These are phyloP conservation scores for Dasyprocta punctata DNA, from an alignment of 2,113 vertebrate species.

Conservation along the genomic window DNA sequence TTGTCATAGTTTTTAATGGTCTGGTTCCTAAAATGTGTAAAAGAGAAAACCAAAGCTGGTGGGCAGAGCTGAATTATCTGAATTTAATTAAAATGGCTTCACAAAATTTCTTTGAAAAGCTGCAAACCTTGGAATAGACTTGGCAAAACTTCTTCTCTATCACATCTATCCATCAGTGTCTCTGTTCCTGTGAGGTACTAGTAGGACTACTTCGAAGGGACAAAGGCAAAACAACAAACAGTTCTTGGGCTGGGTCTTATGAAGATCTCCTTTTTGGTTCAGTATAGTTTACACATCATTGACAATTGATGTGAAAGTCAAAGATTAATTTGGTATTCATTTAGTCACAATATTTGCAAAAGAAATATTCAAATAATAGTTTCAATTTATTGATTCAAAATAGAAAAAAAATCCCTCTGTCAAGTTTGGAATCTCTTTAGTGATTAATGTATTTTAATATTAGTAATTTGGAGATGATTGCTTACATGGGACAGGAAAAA, in stretches of 20 bases:
- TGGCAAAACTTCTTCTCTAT: background rate
- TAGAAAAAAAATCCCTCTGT: background rate
- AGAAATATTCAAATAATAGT: background rate
- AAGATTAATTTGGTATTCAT: background rate
- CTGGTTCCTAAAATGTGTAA: background rate
- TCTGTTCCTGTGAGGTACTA: background rate
- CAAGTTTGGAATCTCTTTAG: background rate
- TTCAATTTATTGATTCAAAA: background rate
- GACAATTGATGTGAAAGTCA: background rate
- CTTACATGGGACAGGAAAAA: background rate
- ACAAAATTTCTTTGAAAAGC: background rate
- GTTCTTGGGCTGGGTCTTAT: too few relatives aligned
- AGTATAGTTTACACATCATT: background rate
- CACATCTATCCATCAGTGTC: background rate
- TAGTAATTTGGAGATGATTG: conserved; percentile 50
- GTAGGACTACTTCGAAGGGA: background rate
- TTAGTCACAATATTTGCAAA: background rate
- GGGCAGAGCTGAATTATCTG: background rate
- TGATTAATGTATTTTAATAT: background rate
- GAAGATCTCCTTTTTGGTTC: background rate
- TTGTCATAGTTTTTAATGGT: background rate
- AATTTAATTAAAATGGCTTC: background rate
- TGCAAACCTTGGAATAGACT: background rate
- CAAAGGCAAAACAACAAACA: background rate
- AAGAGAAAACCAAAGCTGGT: background rate